Conservation (phyloP, 2,888 invertebrate species). For the Yponomeuta malinellus region DNA sequence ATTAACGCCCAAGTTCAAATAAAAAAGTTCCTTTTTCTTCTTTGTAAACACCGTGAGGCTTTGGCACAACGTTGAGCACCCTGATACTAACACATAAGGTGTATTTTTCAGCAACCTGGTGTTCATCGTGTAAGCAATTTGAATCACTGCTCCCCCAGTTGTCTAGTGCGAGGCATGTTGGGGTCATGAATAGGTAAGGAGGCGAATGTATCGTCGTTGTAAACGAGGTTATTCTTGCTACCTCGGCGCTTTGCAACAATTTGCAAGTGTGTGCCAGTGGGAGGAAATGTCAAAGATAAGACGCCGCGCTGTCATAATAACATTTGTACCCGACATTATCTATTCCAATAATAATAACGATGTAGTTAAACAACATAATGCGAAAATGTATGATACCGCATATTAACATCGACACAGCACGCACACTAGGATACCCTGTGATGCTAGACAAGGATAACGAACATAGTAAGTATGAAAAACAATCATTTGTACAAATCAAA, state of each 20-base stretch:
- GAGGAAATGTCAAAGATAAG: constrained; percentile 9
- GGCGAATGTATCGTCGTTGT: constrained; percentile 6
- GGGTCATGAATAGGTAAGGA: constrained; percentile 12
- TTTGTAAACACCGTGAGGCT: constrained; percentile 7
- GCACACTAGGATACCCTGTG: too few species aligned
- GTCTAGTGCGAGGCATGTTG: constrained; percentile 12
- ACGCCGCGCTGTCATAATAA: constrained; percentile 3
- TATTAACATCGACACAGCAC: neutral
- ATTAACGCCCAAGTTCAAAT: constrained; percentile 1
- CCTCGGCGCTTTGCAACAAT: constrained; percentile 8
- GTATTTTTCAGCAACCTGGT: neutral
- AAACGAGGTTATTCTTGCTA: constrained; percentile 11
- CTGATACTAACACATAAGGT: constrained; percentile 8
- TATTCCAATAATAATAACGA: neutral
- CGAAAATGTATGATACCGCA: neutral
- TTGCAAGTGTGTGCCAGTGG: constrained; percentile 6
- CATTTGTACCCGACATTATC: constrained; percentile 8
- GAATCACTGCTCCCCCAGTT: constrained; percentile 11
- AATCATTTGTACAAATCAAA: too few species aligned
- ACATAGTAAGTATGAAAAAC: too few species aligned
- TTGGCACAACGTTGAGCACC: neutral
- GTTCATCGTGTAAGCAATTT: constrained; percentile 3
- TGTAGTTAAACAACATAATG: neutral
- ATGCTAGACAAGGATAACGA: too few species aligned
- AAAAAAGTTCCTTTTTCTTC: neutral